Evolutionary conservation across 2,113 vertebrate species (phyloP).

Genomic region (Pelvicachromis taeniatus): DNA sequence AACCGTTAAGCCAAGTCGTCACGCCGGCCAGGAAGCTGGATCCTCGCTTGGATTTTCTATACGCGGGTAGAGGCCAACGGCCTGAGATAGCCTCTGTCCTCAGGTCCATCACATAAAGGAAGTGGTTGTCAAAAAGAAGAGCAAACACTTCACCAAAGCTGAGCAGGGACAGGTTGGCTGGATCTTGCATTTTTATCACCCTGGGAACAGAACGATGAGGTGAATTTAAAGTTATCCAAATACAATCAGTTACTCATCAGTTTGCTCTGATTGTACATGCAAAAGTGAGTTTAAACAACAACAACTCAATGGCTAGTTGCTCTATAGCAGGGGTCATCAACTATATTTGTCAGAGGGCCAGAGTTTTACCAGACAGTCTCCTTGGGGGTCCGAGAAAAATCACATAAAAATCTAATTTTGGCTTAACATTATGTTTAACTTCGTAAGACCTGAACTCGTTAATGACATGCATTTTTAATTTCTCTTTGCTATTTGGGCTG

Average conservation of each 20-base stretch:
- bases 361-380: too few relatives aligned
- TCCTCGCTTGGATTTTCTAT: conserved; percentile 95
- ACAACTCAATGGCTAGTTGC: background rate
- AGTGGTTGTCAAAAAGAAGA: conserved; percentile 93
- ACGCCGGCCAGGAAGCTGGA: conserved; percentile 97
- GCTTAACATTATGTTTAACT: too few relatives aligned
- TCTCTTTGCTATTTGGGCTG: too few relatives aligned
- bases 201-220: conserved; percentile 63
- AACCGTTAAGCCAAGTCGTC: conserved; percentile 90
- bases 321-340: too few relatives aligned
- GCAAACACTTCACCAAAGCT: conserved; percentile 95
- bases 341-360: too few relatives aligned
- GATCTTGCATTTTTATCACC: conserved; percentile 91
- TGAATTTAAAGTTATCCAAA: background rate
- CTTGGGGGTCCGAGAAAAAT: too few relatives aligned
- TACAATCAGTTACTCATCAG: background rate
- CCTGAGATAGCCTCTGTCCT: conserved; percentile 91
- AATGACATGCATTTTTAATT: too few relatives aligned
- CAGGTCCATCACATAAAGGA: conserved; percentile 96
- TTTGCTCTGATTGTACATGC: background rate
- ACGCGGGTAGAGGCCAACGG: conserved; percentile 95
- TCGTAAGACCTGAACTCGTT: too few relatives aligned
- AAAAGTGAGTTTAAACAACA: background rate
- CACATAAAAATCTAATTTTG: too few relatives aligned
- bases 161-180: conserved; percentile 88